Base-by-base conservation (phyloP, 2,888 invertebrate genomes). In the Lepidonotus clava region DNA sequence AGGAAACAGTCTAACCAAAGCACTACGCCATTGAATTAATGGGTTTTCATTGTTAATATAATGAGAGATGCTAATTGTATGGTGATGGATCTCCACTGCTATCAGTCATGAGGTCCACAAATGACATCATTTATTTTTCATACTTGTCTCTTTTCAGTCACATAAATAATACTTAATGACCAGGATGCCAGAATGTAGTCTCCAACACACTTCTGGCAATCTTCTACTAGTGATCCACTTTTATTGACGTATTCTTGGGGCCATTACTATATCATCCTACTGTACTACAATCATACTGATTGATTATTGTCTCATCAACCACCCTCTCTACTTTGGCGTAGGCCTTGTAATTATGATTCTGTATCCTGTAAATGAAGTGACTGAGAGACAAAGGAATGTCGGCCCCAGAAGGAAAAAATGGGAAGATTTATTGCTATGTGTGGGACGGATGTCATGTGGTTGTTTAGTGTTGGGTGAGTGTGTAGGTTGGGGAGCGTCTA, bases 71-170 rank as follows among this genome's bases (percentile, higher is more conserved):
- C 86, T 88, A 87, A 87, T 92, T 92, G 92, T 90, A 85, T 71
- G 77, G 87, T 92, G 92, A 92, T 92, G 91, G 92, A 92, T 92
- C 90, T 89, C 84, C 89, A 87, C 89, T 90, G 91, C 92, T 92
- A 92, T 92, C 92, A 92, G 91, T 91, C 91, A 90, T 88, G 89
- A 88, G 89, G 87, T 90, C 88, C 90, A 90, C 91, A 91, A 92
- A 92, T 91, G 91, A 91, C 90, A 89, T 91, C 92, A 92, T 92
- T 92, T 92, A 92, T 92, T 92, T 92, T 91, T 92, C 91, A 91
- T 92, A 92, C 91, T 90, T 91, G 92, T 92, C 92, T 92, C 90
- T 89, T 89, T 88, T 89, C 90, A 88, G 87, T 85, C 89, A 90
- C 91, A 91, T 92, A 92, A 92, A 92, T 92, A 92, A 92, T 90